These are phyloP conservation scores for Machimus atricapillus DNA, from an alignment of 2,888 invertebrate species.

Conservation along the genomic window DNA sequence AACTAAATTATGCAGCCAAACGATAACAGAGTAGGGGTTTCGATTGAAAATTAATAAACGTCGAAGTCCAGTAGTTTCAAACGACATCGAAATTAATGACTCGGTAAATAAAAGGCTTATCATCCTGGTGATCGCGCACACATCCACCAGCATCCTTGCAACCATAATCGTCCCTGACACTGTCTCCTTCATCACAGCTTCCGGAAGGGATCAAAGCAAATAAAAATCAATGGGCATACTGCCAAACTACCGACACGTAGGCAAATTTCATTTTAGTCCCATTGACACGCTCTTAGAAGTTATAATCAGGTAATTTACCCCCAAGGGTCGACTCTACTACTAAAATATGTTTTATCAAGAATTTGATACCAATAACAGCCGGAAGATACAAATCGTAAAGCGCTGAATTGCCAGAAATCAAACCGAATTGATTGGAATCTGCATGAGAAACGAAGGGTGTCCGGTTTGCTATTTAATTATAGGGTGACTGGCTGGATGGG, in stretches of 20 bases:
- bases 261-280: neutral
- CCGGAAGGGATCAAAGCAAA: neutral
- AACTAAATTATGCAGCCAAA: neutral
- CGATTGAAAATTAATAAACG: neutral
- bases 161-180: neutral
- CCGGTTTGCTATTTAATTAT: neutral
- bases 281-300: neutral
- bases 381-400: neutral
- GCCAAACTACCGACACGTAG: neutral
- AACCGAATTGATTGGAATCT: neutral
- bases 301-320: neutral
- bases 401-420: neutral
- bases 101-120: neutral
- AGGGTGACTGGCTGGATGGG: neutral
- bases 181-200: neutral
- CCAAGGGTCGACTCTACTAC: neutral
- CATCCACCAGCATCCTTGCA: neutral
- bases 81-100: neutral
- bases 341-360: neutral
- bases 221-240: conserved; percentile 1
- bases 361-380: neutral
- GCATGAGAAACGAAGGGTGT: neutral
- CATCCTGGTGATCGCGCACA: neutral
- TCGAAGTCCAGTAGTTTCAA: neutral
- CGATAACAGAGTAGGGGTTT: neutral